These are phyloP conservation scores for Leucosticte australis DNA, from an alignment of 2,113 vertebrate species.

Conservation along the genomic window DNA sequence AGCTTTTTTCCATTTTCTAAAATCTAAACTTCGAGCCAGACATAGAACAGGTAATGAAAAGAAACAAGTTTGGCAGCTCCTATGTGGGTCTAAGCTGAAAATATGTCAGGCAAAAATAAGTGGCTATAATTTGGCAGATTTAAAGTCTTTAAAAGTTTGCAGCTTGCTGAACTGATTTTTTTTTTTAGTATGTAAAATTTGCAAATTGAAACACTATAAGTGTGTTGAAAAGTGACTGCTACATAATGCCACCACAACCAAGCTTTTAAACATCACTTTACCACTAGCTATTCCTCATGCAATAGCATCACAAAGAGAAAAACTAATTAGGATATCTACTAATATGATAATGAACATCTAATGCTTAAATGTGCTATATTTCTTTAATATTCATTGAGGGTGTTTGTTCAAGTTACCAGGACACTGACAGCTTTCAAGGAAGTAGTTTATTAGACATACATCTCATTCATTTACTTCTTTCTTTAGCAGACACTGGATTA, in stretches of 20 bases:
- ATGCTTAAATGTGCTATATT: neutral
- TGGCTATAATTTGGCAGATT: slow-evolving; percentile 78
- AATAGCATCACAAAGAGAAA: neutral
- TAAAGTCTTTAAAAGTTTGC: slow-evolving; percentile 78
- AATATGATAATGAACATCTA: neutral
- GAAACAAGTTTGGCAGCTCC: slow-evolving; percentile 81
- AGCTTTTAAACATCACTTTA: slow-evolving; percentile 20
- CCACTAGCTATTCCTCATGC: neutral
- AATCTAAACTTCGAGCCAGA: slow-evolving; percentile 82
- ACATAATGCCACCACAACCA: slow-evolving; percentile 48
- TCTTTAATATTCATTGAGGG: neutral
- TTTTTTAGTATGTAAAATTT: slow-evolving; percentile 66
- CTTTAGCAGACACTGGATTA: neutral
- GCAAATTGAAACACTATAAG: slow-evolving; percentile 72
- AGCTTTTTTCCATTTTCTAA: slow-evolving; percentile 86
- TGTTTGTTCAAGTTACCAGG: neutral
- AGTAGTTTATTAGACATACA: neutral
- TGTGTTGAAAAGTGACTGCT: slow-evolving; percentile 61
- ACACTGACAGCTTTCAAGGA: neutral
- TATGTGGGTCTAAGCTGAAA: slow-evolving; percentile 75
- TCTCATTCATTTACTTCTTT: neutral
- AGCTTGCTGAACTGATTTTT: slow-evolving; percentile 56
- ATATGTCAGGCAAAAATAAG: slow-evolving; percentile 77
- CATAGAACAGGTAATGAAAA: slow-evolving; percentile 85
- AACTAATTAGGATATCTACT: neutral